Percentiles rank a stretch among this genome's conserved stretches.
Conservation (phyloP, 2,113 vertebrate genomes). For the Syngnathus typhle region DNA sequence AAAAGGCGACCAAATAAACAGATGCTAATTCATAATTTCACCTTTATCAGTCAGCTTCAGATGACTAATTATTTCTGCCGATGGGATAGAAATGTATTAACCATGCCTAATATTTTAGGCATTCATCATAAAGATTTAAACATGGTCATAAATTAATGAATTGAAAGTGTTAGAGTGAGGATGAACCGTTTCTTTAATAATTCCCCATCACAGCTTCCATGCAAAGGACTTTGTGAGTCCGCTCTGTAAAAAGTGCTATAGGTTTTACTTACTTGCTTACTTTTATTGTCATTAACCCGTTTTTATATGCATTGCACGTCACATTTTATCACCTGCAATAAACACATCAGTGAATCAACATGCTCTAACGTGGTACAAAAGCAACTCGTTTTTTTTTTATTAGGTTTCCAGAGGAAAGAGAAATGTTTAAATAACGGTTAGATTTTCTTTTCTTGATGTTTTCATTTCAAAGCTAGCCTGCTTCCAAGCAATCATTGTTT, state of each 20-base stretch:
- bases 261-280: background rate
- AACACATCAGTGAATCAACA: background rate
- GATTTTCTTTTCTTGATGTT: conserved; percentile 32
- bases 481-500: conserved; percentile 27
- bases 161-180: background rate
- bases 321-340: background rate
- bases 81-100: conserved; percentile 12
- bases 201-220: background rate
- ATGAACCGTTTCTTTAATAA: conserved; percentile 17
- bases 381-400: conserved; percentile 28
- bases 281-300: conserved; percentile 14
- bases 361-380: conserved; percentile 9
- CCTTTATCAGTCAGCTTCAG: conserved; percentile 3
- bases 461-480: conserved; percentile 30
- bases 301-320: background rate
- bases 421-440: background rate
- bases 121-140: conserved; percentile 29
- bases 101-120: conserved; percentile 14
- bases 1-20: conserved; percentile 3
- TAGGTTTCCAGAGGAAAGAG: conserved; percentile 9
- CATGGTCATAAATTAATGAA: conserved; percentile 12
- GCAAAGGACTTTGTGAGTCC: background rate
- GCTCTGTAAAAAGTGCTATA: background rate
- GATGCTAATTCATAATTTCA: conserved; percentile 5
- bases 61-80: conserved; percentile 7